A percentile compares a stretch with the other conserved stretches of the same genome.
Conservation (phyloP, 2,113 vertebrate genomes). For the Myiagra hebetior region DNA sequence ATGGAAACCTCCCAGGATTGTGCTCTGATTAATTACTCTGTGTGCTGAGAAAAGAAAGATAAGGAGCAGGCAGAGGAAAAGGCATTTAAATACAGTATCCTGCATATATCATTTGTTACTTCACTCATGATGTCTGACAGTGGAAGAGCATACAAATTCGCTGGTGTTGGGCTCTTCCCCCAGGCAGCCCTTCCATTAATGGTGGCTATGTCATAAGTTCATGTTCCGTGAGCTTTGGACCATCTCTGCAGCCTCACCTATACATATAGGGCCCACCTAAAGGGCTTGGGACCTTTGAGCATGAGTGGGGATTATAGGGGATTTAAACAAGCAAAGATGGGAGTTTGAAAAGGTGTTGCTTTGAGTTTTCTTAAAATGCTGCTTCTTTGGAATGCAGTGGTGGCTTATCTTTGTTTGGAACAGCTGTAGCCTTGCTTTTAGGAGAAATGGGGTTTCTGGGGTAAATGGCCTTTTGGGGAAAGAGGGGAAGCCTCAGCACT, state of each 20-base stretch:
- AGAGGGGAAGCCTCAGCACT: neutral
- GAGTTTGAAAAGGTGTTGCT: neutral
- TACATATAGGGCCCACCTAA: fast-evolving
- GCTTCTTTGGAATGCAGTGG: neutral
- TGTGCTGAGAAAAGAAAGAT: neutral
- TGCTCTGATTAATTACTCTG: neutral
- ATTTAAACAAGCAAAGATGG: neutral
- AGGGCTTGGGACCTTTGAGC: neutral
- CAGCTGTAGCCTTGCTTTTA: neutral
- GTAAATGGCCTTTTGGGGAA: neutral
- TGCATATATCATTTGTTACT: neutral
- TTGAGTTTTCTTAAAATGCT: neutral
- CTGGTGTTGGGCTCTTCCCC: neutral
- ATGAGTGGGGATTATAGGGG: neutral
- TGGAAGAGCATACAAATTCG: neutral
- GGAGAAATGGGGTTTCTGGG: neutral
- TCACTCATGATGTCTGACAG: neutral
- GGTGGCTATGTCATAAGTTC: neutral
- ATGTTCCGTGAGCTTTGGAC: neutral
- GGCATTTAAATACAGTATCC: neutral
- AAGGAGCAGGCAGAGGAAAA: neutral
- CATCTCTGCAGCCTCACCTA: neutral
- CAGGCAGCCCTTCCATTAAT: neutral
- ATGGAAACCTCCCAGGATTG: neutral
- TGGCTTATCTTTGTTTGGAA: neutral